Conservation (phyloP, 2,888 invertebrate species). For the Epistrophella euchroma region DNA sequence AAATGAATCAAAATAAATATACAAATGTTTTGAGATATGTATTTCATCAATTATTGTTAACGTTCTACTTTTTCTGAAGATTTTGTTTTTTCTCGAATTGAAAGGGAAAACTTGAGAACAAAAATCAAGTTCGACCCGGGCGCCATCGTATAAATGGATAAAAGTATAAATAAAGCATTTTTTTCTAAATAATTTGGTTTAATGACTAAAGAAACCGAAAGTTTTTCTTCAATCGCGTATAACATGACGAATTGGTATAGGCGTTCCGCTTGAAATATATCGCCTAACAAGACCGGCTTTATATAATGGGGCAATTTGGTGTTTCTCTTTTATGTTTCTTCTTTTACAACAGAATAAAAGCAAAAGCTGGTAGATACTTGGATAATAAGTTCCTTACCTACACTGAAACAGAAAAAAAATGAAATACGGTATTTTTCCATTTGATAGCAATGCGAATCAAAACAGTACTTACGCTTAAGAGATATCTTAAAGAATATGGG, state of each 20-base stretch:
- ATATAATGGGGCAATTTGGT: neutral
- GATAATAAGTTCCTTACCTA: too few relatives aligned
- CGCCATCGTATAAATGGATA: neutral
- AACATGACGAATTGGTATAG: neutral
- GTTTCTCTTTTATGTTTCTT: neutral
- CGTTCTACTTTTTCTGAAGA: neutral
- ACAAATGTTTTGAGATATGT: too few relatives aligned
- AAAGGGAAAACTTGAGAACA: neutral
- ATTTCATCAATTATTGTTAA: too few relatives aligned
- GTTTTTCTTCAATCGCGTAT: neutral
- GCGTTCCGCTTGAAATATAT: conserved; percentile 11
- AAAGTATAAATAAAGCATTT: neutral
- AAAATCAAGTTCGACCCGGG: neutral
- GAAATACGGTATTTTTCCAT: too few relatives aligned
- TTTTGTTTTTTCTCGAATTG: neutral
- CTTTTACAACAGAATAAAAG: neutral
- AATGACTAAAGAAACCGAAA: conserved; percentile 4
- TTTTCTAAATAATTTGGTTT: neutral
- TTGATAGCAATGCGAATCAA: too few relatives aligned
- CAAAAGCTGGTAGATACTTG: too few relatives aligned
- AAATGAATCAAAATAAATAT: too few relatives aligned
- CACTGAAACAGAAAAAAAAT: too few relatives aligned
- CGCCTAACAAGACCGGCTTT: neutral
- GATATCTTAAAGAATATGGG: too few relatives aligned
- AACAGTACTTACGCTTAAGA: too few relatives aligned